These are phyloP conservation scores for Microctonus brassicae DNA, from an alignment of 2,888 invertebrate species.

Conservation along the genomic window DNA sequence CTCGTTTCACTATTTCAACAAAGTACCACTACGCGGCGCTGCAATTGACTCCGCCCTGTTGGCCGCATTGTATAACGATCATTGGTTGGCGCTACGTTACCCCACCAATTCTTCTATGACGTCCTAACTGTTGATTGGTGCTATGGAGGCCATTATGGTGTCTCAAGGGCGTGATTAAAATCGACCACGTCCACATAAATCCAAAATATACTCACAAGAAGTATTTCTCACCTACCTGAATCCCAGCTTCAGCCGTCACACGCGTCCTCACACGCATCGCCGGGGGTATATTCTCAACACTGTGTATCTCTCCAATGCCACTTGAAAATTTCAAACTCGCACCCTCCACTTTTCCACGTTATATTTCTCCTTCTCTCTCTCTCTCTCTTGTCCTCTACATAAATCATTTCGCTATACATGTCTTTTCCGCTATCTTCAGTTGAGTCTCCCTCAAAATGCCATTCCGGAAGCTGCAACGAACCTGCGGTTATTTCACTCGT, in stretches of 20 bases:
- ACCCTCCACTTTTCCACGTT: slow-evolving; percentile 8
- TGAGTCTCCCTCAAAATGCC: slow-evolving; percentile 8
- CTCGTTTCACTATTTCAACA: slow-evolving; percentile 53
- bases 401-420: neutral
- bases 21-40: slow-evolving; percentile 60
- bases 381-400: neutral
- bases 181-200: slow-evolving; percentile 13
- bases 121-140: slow-evolving; percentile 52
- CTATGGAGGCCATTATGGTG: slow-evolving; percentile 64
- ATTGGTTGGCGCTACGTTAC: slow-evolving; percentile 54
- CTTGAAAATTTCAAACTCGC: slow-evolving; percentile 29
- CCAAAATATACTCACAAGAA: slow-evolving; percentile 39
- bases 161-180: slow-evolving; percentile 47
- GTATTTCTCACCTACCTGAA: slow-evolving; percentile 47
- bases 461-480: slow-evolving; percentile 33
- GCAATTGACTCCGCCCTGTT: slow-evolving; percentile 34
- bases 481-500: slow-evolving; percentile 13
- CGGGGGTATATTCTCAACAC: slow-evolving; percentile 39
- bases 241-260: slow-evolving; percentile 48
- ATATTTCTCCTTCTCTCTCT: too few species aligned
- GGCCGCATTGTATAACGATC: neutral
- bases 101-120: slow-evolving; percentile 50
- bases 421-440: slow-evolving; percentile 7
- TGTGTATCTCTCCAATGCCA: neutral
- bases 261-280: slow-evolving; percentile 50